Conservation (phyloP, 2,113 vertebrate genomes). For the Erythrolamprus reginae region DNA sequence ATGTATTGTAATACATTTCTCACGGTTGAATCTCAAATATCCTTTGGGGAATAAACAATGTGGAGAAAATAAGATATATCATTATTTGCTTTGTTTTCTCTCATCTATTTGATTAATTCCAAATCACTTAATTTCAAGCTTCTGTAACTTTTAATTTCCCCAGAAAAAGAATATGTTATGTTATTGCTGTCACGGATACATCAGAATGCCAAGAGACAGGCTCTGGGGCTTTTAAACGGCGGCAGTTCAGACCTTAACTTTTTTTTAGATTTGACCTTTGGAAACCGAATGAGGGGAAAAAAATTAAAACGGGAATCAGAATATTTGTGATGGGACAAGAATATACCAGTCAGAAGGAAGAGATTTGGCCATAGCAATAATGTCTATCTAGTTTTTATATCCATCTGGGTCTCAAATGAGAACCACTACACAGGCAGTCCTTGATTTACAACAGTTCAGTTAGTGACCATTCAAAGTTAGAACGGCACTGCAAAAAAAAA, state of each 20-base stretch:
- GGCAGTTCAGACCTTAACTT: not conserved
- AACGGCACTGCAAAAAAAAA: too few relatives aligned
- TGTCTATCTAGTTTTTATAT: not conserved
- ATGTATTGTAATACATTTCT: constrained; percentile 23
- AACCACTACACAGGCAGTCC: not conserved
- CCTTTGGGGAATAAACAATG: constrained; percentile 28
- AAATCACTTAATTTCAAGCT: constrained; percentile 39
- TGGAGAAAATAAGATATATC: constrained; percentile 23
- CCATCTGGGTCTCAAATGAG: not conserved
- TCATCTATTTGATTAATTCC: constrained; percentile 35
- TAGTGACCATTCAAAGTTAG: not conserved
- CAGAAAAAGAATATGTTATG: constrained; percentile 16
- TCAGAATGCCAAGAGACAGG: not conserved
- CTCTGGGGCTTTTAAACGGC: not conserved
- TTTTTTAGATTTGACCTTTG: not conserved
- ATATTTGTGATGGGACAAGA: too few relatives aligned
- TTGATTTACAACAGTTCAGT: not conserved
- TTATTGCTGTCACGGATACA: not conserved
- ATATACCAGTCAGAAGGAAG: not conserved
- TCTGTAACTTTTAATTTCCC: constrained; percentile 40
- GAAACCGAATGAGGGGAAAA: not conserved
- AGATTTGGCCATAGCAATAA: not conserved
- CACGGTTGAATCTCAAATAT: constrained; percentile 12
- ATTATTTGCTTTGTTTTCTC: constrained; percentile 24
- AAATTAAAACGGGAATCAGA: not conserved